Conservation (phyloP, 2,797 vertebrate genomes). For the Chanos chanos region DNA sequence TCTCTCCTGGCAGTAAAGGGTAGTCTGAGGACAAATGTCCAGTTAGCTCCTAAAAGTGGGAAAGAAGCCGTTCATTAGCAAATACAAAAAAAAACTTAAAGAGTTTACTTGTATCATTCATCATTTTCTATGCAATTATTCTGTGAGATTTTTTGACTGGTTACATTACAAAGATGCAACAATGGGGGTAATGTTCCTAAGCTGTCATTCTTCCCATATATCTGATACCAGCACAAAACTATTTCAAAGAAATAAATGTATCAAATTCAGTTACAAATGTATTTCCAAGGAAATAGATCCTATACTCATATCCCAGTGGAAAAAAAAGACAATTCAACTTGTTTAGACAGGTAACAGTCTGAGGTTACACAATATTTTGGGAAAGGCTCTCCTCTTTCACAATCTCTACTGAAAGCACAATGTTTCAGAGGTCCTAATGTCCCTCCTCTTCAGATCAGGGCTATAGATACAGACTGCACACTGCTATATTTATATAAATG, state of each 20-base stretch:
- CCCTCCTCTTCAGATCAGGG: constrained; percentile 16
- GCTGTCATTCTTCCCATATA: too few relatives aligned
- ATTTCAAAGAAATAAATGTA: too few relatives aligned
- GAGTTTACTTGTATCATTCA: too few relatives aligned
- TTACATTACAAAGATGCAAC: too few relatives aligned
- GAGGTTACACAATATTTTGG: constrained; percentile 61
- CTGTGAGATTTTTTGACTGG: too few relatives aligned
- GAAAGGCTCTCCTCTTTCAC: constrained; percentile 54
- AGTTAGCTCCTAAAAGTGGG: constrained; percentile 79
- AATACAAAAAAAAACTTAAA: not conserved
- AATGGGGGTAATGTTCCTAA: too few relatives aligned
- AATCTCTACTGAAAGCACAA: constrained; percentile 53
- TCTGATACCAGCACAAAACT: too few relatives aligned
- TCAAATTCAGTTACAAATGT: not conserved
- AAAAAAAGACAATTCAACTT: constrained; percentile 49
- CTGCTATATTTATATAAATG: not conserved
- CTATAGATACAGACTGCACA: constrained; percentile 6
- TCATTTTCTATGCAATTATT: too few relatives aligned
- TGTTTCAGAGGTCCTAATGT: constrained; percentile 39
- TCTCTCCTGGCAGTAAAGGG: constrained; percentile 82
- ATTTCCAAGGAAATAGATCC: not conserved
- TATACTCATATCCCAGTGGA: constrained; percentile 22
- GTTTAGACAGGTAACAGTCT: constrained; percentile 59
- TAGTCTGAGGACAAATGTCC: constrained; percentile 81
- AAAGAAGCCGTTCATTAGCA: constrained; percentile 7